Conservation (phyloP, 2,888 invertebrate genomes). For the Dynastes grantii region DNA sequence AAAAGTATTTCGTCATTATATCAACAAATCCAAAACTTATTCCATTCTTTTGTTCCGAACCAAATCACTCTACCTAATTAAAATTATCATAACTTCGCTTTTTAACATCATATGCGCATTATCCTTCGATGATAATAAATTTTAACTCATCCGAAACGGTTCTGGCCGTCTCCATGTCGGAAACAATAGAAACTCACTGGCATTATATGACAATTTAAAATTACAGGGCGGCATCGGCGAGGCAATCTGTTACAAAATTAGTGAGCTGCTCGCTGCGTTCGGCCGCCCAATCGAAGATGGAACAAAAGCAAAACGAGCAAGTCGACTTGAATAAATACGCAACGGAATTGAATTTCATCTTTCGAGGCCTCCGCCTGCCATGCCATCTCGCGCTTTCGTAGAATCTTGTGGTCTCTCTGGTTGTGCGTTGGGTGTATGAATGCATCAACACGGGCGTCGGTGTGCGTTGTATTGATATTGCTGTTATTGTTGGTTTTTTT, state of each 20-base stretch:
- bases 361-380: background rate
- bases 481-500: slow-evolving; percentile 23
- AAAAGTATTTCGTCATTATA: too few relatives aligned
- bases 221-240: slow-evolving; percentile 44
- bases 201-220: slow-evolving; percentile 46
- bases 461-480: background rate
- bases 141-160: slow-evolving; percentile 4
- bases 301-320: slow-evolving; percentile 1
- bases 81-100: background rate
- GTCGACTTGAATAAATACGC: slow-evolving; percentile 6
- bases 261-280: slow-evolving; percentile 26
- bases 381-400: too few relatives aligned
- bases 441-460: too few relatives aligned
- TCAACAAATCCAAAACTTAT: too few relatives aligned
- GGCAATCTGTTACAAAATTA: slow-evolving; percentile 37
- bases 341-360: slow-evolving; percentile 21
- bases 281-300: background rate
- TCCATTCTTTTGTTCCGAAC: too few relatives aligned
- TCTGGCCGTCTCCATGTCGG: background rate
- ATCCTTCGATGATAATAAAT: slow-evolving; percentile 5
- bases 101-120: background rate
- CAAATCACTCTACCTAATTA: background rate
- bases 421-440: background rate
- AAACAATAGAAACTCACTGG: slow-evolving; percentile 38
- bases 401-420: too few relatives aligned